phyloP scores from a whole-genome alignment of 2,888 invertebrate species.

The Acrocera orbiculus region DNA sequence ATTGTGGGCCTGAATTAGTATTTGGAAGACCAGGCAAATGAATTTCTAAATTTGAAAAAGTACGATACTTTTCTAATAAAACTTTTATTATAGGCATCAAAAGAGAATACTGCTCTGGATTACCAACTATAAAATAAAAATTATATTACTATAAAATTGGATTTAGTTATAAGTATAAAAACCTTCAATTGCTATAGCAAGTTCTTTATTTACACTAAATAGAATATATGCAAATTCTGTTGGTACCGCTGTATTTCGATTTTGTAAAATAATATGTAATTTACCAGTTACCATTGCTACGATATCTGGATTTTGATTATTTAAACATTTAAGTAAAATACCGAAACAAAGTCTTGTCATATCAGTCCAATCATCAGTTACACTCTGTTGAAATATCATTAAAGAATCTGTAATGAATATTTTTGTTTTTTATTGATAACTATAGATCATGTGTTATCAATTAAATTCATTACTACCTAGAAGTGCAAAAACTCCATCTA shows the following conservation, averaged over 20 bases:
- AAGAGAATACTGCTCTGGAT: constrained; percentile 41
- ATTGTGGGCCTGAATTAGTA: constrained; percentile 36
- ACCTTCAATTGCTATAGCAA: constrained; percentile 33
- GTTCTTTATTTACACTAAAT: constrained; percentile 31
- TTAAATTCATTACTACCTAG: constrained; percentile 15
- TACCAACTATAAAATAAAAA: constrained; percentile 24
- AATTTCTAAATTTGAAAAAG: constrained; percentile 24
- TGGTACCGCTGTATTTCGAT: constrained; percentile 34
- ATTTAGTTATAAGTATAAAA: constrained; percentile 4
- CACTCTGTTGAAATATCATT: constrained; percentile 37
- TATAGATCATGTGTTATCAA: neutral
- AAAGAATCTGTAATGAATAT: constrained; percentile 30
- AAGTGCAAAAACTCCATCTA: constrained; percentile 38
- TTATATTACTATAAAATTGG: neutral
- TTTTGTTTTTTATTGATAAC: neutral
- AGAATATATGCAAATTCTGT: constrained; percentile 38
- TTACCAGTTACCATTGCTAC: constrained; percentile 43
- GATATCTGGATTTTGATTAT: constrained; percentile 33
- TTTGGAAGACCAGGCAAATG: constrained; percentile 35
- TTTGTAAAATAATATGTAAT: constrained; percentile 40
- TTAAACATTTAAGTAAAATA: constrained; percentile 32
- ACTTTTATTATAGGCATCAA: constrained; percentile 44
- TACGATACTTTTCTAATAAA: constrained; percentile 35
- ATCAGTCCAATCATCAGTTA: constrained; percentile 36
- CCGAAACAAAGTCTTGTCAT: constrained; percentile 37